Conservation (phyloP, 2,113 vertebrate genomes). For the Chroicocephalus ridibundus region DNA sequence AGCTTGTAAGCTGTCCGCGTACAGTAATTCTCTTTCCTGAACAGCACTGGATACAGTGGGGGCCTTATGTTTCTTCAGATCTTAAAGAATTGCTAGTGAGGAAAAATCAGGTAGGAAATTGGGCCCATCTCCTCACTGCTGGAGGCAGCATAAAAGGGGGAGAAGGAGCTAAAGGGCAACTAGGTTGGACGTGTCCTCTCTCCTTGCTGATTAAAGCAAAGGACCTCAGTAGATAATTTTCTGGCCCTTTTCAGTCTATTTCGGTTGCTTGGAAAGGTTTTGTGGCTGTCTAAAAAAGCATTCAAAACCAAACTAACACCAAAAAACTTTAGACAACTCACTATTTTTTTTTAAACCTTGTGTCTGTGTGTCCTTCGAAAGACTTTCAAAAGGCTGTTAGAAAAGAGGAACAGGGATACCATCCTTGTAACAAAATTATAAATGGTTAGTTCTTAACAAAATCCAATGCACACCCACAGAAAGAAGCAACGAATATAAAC, state of each 20-base stretch:
- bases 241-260: background rate
- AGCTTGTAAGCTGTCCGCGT: background rate
- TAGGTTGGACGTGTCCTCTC: background rate
- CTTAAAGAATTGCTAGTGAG: background rate
- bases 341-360: background rate
- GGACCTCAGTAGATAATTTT: background rate
- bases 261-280: background rate
- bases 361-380: background rate
- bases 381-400: background rate
- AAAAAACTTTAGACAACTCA: fast-evolving
- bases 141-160: background rate
- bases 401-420: background rate
- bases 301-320: background rate
- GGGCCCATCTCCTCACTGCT: background rate
- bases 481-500: background rate
- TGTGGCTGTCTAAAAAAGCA: background rate
- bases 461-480: background rate
- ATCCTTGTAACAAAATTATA: background rate
- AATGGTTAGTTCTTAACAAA: background rate
- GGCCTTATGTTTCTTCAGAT: background rate
- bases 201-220: background rate
- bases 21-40: background rate
- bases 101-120: background rate
- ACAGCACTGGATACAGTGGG: background rate
- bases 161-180: background rate